phyloP scores from a whole-genome alignment of 2,888 invertebrate genomes.

The Trissolcus japonicus region DNA sequence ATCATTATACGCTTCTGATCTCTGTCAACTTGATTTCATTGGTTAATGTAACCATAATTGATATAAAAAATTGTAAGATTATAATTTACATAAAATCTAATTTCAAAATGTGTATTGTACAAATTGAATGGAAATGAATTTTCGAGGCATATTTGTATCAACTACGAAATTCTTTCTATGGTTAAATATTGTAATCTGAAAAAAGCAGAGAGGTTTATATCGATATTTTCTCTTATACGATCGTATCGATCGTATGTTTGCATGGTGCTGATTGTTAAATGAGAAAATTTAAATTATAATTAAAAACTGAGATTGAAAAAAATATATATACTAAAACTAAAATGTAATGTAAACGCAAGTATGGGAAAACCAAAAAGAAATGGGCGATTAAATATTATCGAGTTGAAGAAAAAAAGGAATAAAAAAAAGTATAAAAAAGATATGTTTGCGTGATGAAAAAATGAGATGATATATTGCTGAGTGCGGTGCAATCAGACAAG shows the following conservation, averaged over 20 bases:
- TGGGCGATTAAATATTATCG: constrained; percentile 3
- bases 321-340: neutral
- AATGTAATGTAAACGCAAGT: neutral
- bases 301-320: constrained; percentile 8
- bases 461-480: constrained; percentile 26
- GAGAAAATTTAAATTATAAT: constrained; percentile 34
- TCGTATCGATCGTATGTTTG: constrained; percentile 55
- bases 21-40: constrained; percentile 9
- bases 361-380: constrained; percentile 12
- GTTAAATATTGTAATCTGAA: constrained; percentile 31
- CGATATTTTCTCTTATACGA: constrained; percentile 41
- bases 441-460: constrained; percentile 29
- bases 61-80: constrained; percentile 36
- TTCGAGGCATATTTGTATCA: constrained; percentile 27
- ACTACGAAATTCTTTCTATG: constrained; percentile 32
- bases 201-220: constrained; percentile 39
- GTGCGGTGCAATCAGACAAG: constrained; percentile 38
- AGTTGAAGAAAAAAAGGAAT: constrained; percentile 18
- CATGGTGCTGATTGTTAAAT: constrained; percentile 55
- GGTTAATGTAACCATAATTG: constrained; percentile 21
- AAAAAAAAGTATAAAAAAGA: constrained; percentile 13
- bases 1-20: neutral
- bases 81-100: neutral
- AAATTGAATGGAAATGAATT: constrained; percentile 47
- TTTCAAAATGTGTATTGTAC: constrained; percentile 29